Conservation (phyloP, 2,113 vertebrate genomes). For the Mustela nigripes region DNA sequence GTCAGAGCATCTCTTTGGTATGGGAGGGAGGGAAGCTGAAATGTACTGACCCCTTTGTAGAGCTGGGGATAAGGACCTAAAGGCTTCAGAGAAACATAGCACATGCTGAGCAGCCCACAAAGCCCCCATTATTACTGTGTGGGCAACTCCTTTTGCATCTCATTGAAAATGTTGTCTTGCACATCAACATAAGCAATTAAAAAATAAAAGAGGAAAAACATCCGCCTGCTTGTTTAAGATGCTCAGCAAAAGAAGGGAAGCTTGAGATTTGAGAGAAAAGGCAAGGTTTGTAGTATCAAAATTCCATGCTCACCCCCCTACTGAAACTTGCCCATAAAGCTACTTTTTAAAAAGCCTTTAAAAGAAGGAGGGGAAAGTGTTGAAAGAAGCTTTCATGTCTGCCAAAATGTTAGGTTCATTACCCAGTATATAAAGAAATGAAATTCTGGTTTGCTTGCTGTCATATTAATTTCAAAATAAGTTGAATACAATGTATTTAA, state of each 20-base stretch:
- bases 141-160: conserved; percentile 41
- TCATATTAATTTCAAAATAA: conserved; percentile 78
- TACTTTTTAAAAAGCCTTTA: conserved; percentile 33
- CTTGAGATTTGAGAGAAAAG: conserved; percentile 65
- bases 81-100: conserved; percentile 59
- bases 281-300: conserved; percentile 50
- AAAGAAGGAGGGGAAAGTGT: conserved; percentile 24
- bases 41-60: conserved; percentile 65
- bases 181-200: conserved; percentile 80
- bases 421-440: conserved; percentile 72
- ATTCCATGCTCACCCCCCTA: conserved; percentile 5
- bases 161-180: conserved; percentile 68
- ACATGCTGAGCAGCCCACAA: conserved; percentile 68
- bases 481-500: conserved; percentile 77
- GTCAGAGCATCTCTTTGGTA: conserved; percentile 19
- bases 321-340: conserved; percentile 23
- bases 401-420: conserved; percentile 73
- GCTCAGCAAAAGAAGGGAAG: conserved; percentile 65
- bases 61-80: conserved; percentile 16
- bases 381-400: conserved; percentile 73
- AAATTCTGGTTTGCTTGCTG: conserved; percentile 70
- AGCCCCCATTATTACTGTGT: conserved; percentile 70
- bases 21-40: conserved; percentile 57
- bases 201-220: conserved; percentile 65
- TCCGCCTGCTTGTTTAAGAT: conserved; percentile 68